Conservation (phyloP, 1,140 invertebrate species). For the Leptopilina clavipes region DNA sequence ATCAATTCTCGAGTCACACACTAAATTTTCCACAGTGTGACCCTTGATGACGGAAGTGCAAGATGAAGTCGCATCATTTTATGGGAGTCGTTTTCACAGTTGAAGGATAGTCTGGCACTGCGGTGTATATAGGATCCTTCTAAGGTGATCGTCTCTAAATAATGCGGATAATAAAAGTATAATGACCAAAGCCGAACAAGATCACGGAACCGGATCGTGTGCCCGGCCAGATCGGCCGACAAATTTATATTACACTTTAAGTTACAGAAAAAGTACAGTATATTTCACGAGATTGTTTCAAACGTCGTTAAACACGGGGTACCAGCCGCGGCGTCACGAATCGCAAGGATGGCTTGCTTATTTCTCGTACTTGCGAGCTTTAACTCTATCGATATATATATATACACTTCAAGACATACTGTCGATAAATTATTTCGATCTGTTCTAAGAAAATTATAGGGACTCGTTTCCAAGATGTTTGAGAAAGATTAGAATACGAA, state of each 20-base stretch:
- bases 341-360: slow-evolving; percentile 26
- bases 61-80: slow-evolving; percentile 50
- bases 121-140: slow-evolving; percentile 25
- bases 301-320: slow-evolving; percentile 53
- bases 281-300: slow-evolving; percentile 56
- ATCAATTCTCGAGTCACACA: background rate
- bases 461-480: slow-evolving; percentile 7
- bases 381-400: slow-evolving; percentile 1
- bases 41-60: slow-evolving; percentile 45
- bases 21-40: slow-evolving; percentile 3
- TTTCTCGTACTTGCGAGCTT: slow-evolving; percentile 27
- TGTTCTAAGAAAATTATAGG: slow-evolving; percentile 12
- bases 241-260: slow-evolving; percentile 54
- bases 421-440: slow-evolving; percentile 29
- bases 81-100: slow-evolving; percentile 46
- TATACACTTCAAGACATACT: background rate
- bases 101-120: slow-evolving; percentile 47
- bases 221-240: slow-evolving; percentile 42
- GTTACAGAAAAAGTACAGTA: slow-evolving; percentile 53
- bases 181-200: slow-evolving; percentile 45
- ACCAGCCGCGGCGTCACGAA: slow-evolving; percentile 55
- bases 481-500: slow-evolving; percentile 5
- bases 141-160: slow-evolving; percentile 49
- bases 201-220: slow-evolving; percentile 53
- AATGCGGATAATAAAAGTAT: slow-evolving; percentile 57